Conservation (phyloP, 1,140 invertebrate species). For the Pseudomyrmex dendroicus region DNA sequence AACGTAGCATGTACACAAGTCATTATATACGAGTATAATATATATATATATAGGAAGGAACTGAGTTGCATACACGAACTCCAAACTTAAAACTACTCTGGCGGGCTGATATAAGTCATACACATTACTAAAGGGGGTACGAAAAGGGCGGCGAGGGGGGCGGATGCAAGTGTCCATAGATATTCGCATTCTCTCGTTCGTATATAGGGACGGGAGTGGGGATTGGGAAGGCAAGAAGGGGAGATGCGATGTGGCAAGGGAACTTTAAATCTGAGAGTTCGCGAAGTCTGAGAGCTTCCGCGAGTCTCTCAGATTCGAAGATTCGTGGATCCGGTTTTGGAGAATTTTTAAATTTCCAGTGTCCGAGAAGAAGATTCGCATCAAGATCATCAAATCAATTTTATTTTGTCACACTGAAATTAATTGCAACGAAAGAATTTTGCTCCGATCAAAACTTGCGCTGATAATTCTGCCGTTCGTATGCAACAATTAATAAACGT, state of each 20-base stretch:
- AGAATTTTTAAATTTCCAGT: too few species aligned
- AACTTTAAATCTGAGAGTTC: not conserved
- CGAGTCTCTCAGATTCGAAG: slow-evolving; percentile 7
- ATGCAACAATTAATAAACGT: too few species aligned
- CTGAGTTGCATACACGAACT: slow-evolving; percentile 83
- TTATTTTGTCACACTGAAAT: too few species aligned
- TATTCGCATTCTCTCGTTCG: slow-evolving; percentile 64
- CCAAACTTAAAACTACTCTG: slow-evolving; percentile 74
- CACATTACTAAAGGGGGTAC: slow-evolving; percentile 70
- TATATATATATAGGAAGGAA: slow-evolving; percentile 72
- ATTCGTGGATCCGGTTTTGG: not conserved
- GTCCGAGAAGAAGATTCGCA: too few species aligned
- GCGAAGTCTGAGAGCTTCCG: not conserved
- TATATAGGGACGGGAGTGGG: not conserved
- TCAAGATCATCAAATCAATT: too few species aligned
- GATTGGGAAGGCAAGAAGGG: not conserved
- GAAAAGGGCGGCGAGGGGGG: slow-evolving; percentile 61
- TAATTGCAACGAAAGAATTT: too few species aligned
- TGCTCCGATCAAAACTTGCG: too few species aligned
- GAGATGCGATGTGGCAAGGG: slow-evolving; percentile 20
- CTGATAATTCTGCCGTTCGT: too few species aligned
- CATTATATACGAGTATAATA: slow-evolving; percentile 66
- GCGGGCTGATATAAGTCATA: slow-evolving; percentile 70
- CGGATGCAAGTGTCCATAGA: slow-evolving; percentile 65
- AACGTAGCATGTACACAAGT: slow-evolving; percentile 82